phyloP scores from a whole-genome alignment of 2,113 vertebrate genomes.

The Gymnorhina tibicen region DNA sequence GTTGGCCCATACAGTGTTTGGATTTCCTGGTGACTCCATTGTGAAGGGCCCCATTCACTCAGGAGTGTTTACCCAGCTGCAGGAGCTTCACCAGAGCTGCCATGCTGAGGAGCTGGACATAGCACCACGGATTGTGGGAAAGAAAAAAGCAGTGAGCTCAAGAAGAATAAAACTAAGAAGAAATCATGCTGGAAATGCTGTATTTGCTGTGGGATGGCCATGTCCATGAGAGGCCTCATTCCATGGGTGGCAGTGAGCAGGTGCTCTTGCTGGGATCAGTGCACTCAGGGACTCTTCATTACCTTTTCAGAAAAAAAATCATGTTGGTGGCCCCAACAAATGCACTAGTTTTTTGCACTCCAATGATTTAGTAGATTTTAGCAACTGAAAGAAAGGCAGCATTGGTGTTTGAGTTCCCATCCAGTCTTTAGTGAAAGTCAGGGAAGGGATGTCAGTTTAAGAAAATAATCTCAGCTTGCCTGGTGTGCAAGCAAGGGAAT shows the following conservation, averaged over 20 bases:
- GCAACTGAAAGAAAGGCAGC: background rate
- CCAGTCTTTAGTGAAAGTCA: background rate
- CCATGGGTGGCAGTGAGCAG: background rate
- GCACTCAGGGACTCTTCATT: background rate
- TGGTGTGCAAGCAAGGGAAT: background rate
- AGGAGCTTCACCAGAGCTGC: background rate
- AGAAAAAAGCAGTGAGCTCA: background rate
- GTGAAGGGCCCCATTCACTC: constrained; percentile 25
- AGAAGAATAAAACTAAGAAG: background rate
- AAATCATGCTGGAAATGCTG: background rate
- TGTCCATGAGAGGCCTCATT: background rate
- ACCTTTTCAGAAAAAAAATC: background rate
- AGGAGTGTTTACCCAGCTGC: constrained; percentile 58
- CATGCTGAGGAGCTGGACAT: rapidly evolving
- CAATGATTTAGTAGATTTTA: background rate
- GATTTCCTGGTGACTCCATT: constrained; percentile 36
- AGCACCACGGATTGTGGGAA: background rate
- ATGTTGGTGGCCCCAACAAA: background rate
- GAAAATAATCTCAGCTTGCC: background rate
- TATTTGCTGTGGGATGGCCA: background rate
- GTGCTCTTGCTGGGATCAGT: background rate
- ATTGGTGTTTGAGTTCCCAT: background rate
- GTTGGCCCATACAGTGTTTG: constrained; percentile 5
- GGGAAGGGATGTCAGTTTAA: background rate
- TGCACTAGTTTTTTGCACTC: background rate